Evolutionary conservation across 2,113 vertebrate genomes (phyloP).

Genomic region (Tragulus kanchil): DNA sequence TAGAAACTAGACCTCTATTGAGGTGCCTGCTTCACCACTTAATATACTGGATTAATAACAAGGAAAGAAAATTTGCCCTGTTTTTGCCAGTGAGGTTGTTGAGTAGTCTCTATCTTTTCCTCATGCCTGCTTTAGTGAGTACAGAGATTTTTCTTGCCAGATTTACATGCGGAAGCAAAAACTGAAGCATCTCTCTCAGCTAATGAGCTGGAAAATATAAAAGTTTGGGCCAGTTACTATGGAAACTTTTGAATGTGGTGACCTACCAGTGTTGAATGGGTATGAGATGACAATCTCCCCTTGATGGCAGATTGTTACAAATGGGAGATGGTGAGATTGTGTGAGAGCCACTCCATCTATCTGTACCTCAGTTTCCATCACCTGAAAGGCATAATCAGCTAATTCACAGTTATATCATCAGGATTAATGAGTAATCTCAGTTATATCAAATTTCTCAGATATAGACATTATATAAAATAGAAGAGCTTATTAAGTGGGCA

Average conservation of each 20-base stretch:
- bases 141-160: not conserved
- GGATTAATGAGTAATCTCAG: constrained; percentile 59
- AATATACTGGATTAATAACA: not conserved
- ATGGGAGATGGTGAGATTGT: not conserved
- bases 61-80: not conserved
- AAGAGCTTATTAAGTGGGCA: constrained; percentile 15
- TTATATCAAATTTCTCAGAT: not conserved
- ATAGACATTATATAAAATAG: constrained; percentile 40
- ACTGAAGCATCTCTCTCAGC: constrained; percentile 1
- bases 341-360: not conserved
- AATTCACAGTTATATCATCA: constrained; percentile 17
- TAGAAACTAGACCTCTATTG: not conserved
- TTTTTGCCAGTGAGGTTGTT: not conserved
- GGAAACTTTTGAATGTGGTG: constrained; percentile 69
- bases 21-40: not conserved
- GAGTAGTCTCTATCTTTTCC: not conserved
- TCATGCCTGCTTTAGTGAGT: not conserved
- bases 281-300: not conserved
- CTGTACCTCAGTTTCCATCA: constrained; percentile 66
- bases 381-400: not conserved
- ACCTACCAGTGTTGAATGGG: constrained; percentile 20
- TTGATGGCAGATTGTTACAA: constrained; percentile 14
- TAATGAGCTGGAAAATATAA: constrained; percentile 62
- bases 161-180: not conserved
- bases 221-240: constrained; percentile 36